Percentiles rank a stretch among this genome's conserved stretches.
Conservation (phyloP, 1,140 invertebrate species). For the Drosophila burlai region DNA sequence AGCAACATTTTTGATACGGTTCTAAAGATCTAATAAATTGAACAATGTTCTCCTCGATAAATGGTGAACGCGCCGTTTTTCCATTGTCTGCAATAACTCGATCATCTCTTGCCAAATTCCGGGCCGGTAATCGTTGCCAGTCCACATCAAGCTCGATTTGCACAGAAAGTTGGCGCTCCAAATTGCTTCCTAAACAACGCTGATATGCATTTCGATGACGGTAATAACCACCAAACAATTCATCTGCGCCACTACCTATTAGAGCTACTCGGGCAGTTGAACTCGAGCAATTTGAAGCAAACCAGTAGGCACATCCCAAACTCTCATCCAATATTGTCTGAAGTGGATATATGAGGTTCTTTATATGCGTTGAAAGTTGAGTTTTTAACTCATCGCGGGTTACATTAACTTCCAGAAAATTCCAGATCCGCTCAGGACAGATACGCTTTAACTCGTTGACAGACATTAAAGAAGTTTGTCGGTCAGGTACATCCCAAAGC, state of each 20-base stretch:
- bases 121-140: conserved; percentile 93
- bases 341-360: conserved; percentile 92
- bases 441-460: conserved; percentile 90
- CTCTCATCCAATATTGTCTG: conserved; percentile 97
- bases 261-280: conserved; percentile 85
- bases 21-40: conserved; percentile 90
- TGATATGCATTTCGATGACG: conserved; percentile 92
- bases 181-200: conserved; percentile 86
- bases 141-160: conserved; percentile 91
- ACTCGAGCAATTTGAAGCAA: conserved; percentile 92
- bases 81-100: conserved; percentile 93
- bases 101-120: conserved; percentile 98
- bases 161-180: conserved; percentile 84
- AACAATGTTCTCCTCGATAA: conserved; percentile 96
- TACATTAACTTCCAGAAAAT: conserved; percentile 90
- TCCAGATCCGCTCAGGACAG: conserved; percentile 89
- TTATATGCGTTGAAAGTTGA: conserved; percentile 87
- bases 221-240: conserved; percentile 97
- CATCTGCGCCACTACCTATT: conserved; percentile 97
- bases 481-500: conserved; percentile 89
- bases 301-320: conserved; percentile 97
- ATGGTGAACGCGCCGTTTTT: conserved; percentile 94
- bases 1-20: conserved; percentile 91
- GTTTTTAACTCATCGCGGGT: conserved; percentile 88
- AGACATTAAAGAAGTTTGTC: conserved; percentile 91